Conservation (phyloP, 2,797 vertebrate species). For the Taeniopygia guttata region DNA sequence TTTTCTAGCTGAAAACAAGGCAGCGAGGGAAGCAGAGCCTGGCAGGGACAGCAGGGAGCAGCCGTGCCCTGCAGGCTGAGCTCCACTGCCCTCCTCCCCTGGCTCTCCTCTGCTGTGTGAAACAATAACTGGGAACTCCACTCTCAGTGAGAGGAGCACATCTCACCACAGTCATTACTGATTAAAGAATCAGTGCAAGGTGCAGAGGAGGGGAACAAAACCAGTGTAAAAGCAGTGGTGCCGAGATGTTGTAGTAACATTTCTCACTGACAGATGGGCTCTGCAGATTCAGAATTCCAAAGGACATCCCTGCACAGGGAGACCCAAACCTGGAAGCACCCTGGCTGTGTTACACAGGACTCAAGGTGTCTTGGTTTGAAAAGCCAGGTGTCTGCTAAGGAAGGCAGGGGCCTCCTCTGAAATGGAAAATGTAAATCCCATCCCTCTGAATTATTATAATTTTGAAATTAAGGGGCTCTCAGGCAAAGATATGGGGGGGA, state of each 20-base stretch:
- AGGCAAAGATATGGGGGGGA: no score
- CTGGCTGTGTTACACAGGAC: background rate
- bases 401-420: no score
- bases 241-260: background rate
- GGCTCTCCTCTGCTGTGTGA: background rate
- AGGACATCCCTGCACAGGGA: background rate
- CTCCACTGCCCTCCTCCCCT: background rate
- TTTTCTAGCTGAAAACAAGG: background rate
- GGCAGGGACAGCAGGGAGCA: background rate
- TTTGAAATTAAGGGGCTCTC: no score
- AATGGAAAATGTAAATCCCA: no score
- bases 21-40: background rate
- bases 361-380: background rate
- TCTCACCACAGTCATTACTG: background rate
- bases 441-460: no score
- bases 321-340: no score
- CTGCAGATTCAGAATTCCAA: background rate
- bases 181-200: background rate
- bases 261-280: background rate
- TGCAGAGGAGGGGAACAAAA: background rate
- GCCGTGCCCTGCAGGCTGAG: background rate
- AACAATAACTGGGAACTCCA: no score
- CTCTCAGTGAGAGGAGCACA: rapidly evolving
- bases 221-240: background rate
- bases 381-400: no score